Conservation (phyloP, 2,888 invertebrate genomes). For the Diarsia rubi region DNA sequence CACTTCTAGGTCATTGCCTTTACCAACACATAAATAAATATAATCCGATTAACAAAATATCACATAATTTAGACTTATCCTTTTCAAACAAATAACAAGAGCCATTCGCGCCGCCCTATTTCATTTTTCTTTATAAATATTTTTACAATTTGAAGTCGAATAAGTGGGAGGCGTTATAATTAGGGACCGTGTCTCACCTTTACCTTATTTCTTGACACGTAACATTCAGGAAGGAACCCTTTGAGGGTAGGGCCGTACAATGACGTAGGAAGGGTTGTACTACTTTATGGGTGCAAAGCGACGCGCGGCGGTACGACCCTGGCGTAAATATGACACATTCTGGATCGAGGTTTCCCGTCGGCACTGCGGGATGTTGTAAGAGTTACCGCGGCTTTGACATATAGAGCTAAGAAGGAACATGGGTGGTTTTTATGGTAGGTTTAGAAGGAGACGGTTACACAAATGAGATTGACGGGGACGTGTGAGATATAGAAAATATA, state of each 20-base stretch:
- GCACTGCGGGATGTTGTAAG: too few relatives aligned
- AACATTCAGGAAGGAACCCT: constrained; percentile 53
- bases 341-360: not conserved
- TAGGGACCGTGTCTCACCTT: constrained; percentile 35
- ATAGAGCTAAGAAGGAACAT: too few relatives aligned
- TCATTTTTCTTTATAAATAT: constrained; percentile 5
- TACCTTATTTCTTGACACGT: constrained; percentile 45
- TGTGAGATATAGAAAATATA: too few relatives aligned
- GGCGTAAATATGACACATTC: constrained; percentile 14
- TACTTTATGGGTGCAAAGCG: constrained; percentile 28
- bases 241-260: constrained; percentile 27
- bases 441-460: too few relatives aligned
- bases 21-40: constrained; percentile 15
- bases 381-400: too few relatives aligned
- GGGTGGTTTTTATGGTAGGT: too few relatives aligned
- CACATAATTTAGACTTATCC: constrained; percentile 18
- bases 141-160: constrained; percentile 33
- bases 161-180: constrained; percentile 23
- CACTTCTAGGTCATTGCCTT: not conserved
- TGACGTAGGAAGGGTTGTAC: constrained; percentile 32
- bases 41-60: constrained; percentile 17
- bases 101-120: not conserved
- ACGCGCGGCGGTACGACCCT: not conserved
- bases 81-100: constrained; percentile 9
- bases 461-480: not conserved